phyloP scores from a whole-genome alignment of 2,797 vertebrate species.

The Oryzias dopingdopingensis region DNA sequence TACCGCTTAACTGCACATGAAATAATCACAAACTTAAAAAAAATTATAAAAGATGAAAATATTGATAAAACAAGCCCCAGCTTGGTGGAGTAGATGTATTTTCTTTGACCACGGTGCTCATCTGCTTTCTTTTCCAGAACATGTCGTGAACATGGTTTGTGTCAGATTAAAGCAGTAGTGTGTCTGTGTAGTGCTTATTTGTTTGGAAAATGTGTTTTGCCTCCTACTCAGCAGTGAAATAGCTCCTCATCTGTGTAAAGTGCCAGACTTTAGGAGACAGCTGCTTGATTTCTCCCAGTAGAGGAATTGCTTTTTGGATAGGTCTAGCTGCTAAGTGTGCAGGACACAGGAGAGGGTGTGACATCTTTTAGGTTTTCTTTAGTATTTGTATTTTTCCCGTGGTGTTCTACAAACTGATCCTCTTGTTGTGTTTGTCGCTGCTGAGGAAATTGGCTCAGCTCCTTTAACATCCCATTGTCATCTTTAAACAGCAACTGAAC shows the following conservation, averaged over 20 bases:
- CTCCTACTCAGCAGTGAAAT: neutral
- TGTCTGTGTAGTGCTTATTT: neutral
- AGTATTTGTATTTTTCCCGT: neutral
- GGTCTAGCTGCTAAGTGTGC: neutral
- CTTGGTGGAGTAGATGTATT: neutral
- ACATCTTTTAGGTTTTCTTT: conserved; percentile 9
- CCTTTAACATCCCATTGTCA: neutral
- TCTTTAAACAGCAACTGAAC: conserved; percentile 15
- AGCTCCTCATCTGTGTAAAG: conserved; percentile 6
- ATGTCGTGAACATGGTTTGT: neutral
- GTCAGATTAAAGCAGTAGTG: neutral
- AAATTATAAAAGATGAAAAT: no score
- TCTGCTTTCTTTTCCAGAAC: neutral
- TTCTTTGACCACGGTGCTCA: neutral
- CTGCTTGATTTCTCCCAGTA: conserved; percentile 1
- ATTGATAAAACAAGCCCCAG: neutral
- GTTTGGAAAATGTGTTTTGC: neutral
- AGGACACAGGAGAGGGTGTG: conserved; percentile 5
- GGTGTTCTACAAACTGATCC: conserved; percentile 8
- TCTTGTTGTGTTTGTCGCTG: conserved; percentile 1
- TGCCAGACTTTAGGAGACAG: neutral
- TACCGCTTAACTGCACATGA: no score
- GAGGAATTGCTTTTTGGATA: conserved; percentile 15
- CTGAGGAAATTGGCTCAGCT: conserved; percentile 11
- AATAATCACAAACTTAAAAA: no score